Evolutionary conservation across 37 sponge, comb jelly and placozoan genomes (phyloP), one percentile per base, ranked within the genome.

Genomic region (Eunapius fragilis): DNA sequence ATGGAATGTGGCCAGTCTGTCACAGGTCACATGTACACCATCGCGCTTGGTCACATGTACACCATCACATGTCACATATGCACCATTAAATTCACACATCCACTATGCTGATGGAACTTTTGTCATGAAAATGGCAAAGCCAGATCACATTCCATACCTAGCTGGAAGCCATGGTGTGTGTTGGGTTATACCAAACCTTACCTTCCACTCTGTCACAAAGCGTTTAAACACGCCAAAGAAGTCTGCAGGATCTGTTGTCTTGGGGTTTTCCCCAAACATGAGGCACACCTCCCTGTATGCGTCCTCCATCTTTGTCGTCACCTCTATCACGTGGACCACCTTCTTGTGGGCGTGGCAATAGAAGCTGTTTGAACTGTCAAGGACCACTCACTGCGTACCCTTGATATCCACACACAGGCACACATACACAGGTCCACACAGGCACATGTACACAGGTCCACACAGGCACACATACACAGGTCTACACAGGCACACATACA

Each of bases 261-360:
- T 87, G 28, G 96, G 84, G 79, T 81, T 89, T 85, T 95, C 96
- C 27, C 83, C 67, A 81, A 92, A 95, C 88, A 92, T 86, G 81
- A 81, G 78, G 72, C 96, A 95, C 28, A 87, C 93, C 58, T 92
- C 89, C 22, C 85, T 67, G 72, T 92, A 95, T 1, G 91, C 96
- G 68, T 95, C 91, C 68, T 95, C 91, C 96, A 95, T 95, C 79
- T 90, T 90, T 0, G 88, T 49, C 50, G 82, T 85, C 2, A 72
- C 48, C 36, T 95, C 91, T 28, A 73, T 38, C 32, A 95, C 10
- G 2, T 81, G 76, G 31, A 82, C 35, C 22, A 95, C 91, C 83
- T 92, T 92, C 82, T 77, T 74, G 37, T 50, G n/a, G 19, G 91
- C 96, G 47, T 85, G 89, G 31, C 49, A 84, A 45, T 79, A 84